Base-by-base conservation (phyloP, 2,797 vertebrate species). In the Cuniculus paca region DNA sequence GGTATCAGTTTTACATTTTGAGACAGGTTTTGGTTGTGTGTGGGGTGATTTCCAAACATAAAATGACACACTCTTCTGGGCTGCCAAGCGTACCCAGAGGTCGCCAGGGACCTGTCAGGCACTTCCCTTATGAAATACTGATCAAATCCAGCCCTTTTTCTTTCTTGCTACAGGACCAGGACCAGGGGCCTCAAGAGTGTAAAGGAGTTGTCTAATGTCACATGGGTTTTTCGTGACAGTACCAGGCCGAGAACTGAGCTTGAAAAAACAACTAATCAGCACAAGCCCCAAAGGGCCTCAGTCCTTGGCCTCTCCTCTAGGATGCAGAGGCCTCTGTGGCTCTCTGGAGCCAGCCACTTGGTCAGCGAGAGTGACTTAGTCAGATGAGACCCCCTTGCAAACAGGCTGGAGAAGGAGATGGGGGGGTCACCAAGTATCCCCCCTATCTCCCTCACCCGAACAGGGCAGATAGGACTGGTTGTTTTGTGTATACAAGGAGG, bases 141-240 rank as follows among this genome's bases (percentile, higher is more conserved):
- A 63, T 60, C 87, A 60, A 60, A 14, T 80, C 22, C 68, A 88
- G 54, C 17, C 48, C 70, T 78, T 90, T 83, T 42, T 50, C 39
- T 82, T 48, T 94, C 70, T 90, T 92, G 61, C 26, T 54, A 60
- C 22, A 52, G 50, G n/a, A 87, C 8, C 16, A 72, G 78, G 39
- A 87, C 8, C 13, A 72, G 78, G 39, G 63, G 48, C 31, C 48
- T 86, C 48, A 78, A n/a, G 83, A 92, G 39, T 60, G 5, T 20
- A 83, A 93, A 52, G 88, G 72, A 94, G 65, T 96, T 80, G 34
- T 20, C 17, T 82, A 48, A 31, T 61, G 78, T 93, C 88, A 56
- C 0, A 0, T 26, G 54, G 58, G 80, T 60, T 92, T 6, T 78
- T 95, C 92, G 42, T 87, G 48, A n/a, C 24, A 87, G 68, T 95